Conservation (phyloP, 2,113 vertebrate genomes). For the Paradisaea rubra region DNA sequence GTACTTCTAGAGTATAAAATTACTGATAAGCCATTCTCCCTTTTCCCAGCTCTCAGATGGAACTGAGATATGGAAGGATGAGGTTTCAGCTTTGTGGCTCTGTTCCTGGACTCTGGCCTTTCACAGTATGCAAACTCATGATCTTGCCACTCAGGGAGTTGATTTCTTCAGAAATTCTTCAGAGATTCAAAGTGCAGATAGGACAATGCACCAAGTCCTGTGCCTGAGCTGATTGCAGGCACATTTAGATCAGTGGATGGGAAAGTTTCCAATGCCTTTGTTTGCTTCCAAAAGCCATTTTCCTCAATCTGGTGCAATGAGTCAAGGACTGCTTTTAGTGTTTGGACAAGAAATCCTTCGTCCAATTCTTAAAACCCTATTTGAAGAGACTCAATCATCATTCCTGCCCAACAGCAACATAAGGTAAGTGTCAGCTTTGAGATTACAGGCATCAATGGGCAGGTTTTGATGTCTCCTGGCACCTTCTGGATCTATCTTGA, state of each 20-base stretch:
- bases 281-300: background rate
- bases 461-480: background rate
- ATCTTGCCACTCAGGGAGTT: background rate
- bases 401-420: background rate
- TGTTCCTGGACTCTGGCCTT: background rate
- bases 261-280: background rate
- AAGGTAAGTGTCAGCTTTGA: background rate
- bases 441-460: background rate
- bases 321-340: background rate
- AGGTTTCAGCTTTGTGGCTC: slow-evolving; percentile 1
- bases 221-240: background rate
- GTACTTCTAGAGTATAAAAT: slow-evolving; percentile 14
- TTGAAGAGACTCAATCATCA: background rate
- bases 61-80: background rate
- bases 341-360: background rate
- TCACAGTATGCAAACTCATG: background rate
- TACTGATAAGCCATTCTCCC: slow-evolving; percentile 3
- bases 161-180: slow-evolving; percentile 26
- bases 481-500: background rate
- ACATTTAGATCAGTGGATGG: background rate
- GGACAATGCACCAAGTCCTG: background rate
- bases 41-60: slow-evolving; percentile 9
- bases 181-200: slow-evolving; percentile 5
- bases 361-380: background rate
- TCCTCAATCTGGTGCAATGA: background rate